Evolutionary conservation across 2,113 vertebrate species (phyloP), one percentile per base, ranked within the genome.

Genomic region (Lagopus muta): DNA sequence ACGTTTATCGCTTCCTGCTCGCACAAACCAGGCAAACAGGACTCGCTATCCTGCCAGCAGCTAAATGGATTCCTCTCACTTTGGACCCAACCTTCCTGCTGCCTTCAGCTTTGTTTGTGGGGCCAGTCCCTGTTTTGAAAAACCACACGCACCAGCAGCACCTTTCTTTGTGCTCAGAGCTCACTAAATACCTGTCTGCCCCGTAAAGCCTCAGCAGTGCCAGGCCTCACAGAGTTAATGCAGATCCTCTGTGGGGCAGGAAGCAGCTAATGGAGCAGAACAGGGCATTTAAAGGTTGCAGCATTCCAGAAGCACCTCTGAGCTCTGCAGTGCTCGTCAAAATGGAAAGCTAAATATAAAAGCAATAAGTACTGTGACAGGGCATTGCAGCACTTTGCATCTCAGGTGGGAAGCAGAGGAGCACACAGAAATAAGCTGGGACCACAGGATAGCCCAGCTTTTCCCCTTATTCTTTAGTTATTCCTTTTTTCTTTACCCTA

Each of bases 221-320:
- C 57, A 24, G 62, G 21, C 7, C 22, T 30, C 1, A 1, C 13
- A 8, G 32, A 43, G 30, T 47, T 71, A 70, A 45, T 2, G 5
- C 16, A 66, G 78, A 13, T 27, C 24, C 40, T 82, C 48, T 0
- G 0, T 1, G 4, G 34, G 38, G 20, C 17, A 75, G 27, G 30
- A 30, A 32, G 36, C 30, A 22, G 30, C 40, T 40, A 73, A n/a
- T 42, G 50, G 13, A 40, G 20, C 27, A 54, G 30, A 22, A 42
- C 19, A n/a, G 52, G 54, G 30, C 28, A 43, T 42, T 42, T 17
- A n/a, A 40, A 43, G 25, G 40, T 28, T 12, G 38, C 38, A 42
- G 20, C 28, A 42, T 42, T 55, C 28, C 36, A 55, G 36, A 20
- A 28, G 36, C 27, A 21, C 50, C 48, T 52, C 70, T 10, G 36